Percentiles rank a stretch among this genome's conserved stretches.
Evolutionary conservation across 2,113 vertebrate genomes (phyloP).

Genomic region (Zootoca vivipara): DNA sequence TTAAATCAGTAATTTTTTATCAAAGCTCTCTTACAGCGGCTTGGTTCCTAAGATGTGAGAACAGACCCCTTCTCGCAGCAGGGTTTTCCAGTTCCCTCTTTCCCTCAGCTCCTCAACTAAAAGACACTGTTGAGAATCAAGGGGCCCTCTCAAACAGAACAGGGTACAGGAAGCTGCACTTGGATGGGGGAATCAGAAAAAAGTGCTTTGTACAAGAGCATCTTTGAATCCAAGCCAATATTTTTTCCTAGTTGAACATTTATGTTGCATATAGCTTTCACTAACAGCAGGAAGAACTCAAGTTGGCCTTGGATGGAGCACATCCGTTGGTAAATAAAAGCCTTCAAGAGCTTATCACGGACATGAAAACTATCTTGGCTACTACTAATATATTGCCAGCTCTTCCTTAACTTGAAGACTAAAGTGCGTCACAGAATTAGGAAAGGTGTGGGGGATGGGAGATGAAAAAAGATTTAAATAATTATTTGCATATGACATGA

Average conservation of each 20-base stretch:
- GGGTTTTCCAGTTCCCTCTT: not conserved
- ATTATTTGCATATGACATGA: constrained; percentile 2
- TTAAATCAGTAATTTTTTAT: not conserved
- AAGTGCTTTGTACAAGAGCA: not conserved
- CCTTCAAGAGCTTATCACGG: not conserved
- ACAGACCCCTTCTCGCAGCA: not conserved
- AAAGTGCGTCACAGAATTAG: not conserved
- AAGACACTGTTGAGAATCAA: not conserved
- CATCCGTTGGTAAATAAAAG: not conserved
- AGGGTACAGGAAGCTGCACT: not conserved
- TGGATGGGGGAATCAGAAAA: not conserved
- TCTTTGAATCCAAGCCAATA: not conserved
- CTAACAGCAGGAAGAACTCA: not conserved
- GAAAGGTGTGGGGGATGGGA: not conserved
- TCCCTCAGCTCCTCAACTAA: not conserved
- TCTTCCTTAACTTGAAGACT: constrained; percentile 6
- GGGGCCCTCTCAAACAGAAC: not conserved
- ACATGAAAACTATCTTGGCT: not conserved
- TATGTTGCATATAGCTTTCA: not conserved
- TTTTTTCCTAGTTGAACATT: not conserved
- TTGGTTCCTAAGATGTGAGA: not conserved
- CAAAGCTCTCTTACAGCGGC: not conserved
- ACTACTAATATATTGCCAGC: not conserved
- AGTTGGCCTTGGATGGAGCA: not conserved
- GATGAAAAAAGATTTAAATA: constrained; percentile 20